Percentiles rank a stretch among this genome's conserved stretches.
phyloP scores from a whole-genome alignment of 2,888 invertebrate genomes.

The Lycaena phlaeas region DNA sequence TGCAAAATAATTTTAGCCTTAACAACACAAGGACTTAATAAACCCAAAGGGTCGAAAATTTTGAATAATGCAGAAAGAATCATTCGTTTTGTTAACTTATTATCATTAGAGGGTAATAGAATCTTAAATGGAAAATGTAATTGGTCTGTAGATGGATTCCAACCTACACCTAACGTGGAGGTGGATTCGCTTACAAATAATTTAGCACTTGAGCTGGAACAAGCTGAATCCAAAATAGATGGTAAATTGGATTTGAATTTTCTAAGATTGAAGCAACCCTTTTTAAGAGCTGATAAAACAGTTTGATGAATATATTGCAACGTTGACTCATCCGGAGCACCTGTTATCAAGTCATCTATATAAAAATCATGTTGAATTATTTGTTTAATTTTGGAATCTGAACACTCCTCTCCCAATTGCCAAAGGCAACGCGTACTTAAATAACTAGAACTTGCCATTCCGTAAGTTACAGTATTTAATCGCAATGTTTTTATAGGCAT shows the following conservation, averaged over 20 bases:
- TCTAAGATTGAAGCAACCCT: no score
- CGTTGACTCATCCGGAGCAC: background rate
- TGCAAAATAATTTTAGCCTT: conserved; percentile 17
- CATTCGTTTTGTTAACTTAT: conserved; percentile 15
- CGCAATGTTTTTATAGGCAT: conserved; percentile 11
- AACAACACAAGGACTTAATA: conserved; percentile 16
- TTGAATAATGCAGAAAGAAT: conserved; percentile 16
- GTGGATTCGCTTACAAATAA: no score
- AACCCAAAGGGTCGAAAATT: conserved; percentile 19
- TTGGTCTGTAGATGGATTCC: no score
- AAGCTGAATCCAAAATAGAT: no score
- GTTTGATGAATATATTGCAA: background rate
- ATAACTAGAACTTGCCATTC: conserved; percentile 17
- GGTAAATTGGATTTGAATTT: no score
- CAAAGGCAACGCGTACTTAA: conserved; percentile 17
- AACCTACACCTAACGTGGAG: no score
- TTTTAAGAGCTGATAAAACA: background rate
- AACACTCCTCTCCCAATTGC: conserved; percentile 17
- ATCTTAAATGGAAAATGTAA: no score
- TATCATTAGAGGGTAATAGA: no score
- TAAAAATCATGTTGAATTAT: background rate
- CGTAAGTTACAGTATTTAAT: conserved; percentile 15
- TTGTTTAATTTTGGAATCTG: background rate
- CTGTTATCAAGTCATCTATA: background rate
- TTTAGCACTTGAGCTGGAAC: no score